These are phyloP conservation scores for Lycia hirtaria DNA, from an alignment of 2,888 invertebrate genomes.

Conservation along the genomic window DNA sequence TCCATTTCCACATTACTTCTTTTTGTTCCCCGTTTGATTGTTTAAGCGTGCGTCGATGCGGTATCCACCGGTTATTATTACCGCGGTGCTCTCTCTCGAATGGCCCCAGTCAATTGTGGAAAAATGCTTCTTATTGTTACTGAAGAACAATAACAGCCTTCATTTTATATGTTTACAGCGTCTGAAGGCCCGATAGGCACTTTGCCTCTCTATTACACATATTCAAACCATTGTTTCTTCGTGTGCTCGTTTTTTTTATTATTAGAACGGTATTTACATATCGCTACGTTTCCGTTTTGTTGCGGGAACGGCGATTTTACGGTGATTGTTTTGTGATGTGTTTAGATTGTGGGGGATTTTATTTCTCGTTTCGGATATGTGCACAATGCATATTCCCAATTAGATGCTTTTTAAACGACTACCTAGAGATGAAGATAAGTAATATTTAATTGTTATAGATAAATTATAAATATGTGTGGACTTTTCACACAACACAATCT, in stretches of 20 bases:
- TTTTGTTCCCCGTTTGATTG: constrained; percentile 84
- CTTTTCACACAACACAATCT: too few relatives aligned
- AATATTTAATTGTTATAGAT: too few relatives aligned
- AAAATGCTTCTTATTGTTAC: constrained; percentile 83
- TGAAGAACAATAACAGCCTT: constrained; percentile 81
- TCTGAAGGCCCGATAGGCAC: constrained; percentile 78
- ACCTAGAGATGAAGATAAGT: too few relatives aligned
- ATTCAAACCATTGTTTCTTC: constrained; percentile 61
- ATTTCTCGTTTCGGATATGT: constrained; percentile 4
- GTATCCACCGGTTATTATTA: constrained; percentile 80
- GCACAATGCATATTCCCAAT: too few relatives aligned
- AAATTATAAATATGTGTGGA: too few relatives aligned
- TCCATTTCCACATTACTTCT: constrained; percentile 83
- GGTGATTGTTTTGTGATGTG: constrained; percentile 30
- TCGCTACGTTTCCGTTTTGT: constrained; percentile 37
- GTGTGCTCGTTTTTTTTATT: constrained; percentile 52
- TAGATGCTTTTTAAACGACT: too few relatives aligned
- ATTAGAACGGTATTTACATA: constrained; percentile 52
- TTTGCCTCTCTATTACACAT: constrained; percentile 73
- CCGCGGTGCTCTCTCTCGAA: constrained; percentile 78
- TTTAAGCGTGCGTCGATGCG: constrained; percentile 84
- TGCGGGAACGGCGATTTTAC: constrained; percentile 23
- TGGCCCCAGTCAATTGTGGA: constrained; percentile 82
- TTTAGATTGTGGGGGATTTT: constrained; percentile 22
- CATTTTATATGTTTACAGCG: constrained; percentile 82